Percentiles rank a stretch among this genome's conserved stretches.
phyloP scores from a whole-genome alignment of 1,140 invertebrate species.

The Bombus waltoni region DNA sequence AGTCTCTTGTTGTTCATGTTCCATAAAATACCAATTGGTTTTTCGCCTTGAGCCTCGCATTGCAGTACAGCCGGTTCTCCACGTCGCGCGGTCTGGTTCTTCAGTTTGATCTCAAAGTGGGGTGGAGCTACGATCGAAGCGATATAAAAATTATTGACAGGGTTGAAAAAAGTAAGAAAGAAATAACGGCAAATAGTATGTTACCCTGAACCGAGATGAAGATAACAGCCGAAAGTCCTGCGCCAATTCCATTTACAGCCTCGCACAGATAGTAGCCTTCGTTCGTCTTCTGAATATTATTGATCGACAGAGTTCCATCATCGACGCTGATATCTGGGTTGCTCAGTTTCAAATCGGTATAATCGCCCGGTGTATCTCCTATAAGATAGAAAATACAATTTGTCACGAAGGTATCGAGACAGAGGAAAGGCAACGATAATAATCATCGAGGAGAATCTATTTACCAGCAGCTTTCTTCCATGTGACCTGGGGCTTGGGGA shows the following conservation, averaged over 20 bases:
- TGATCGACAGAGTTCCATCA: conserved; percentile 94
- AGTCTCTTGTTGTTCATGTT: conserved; percentile 96
- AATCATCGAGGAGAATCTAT: conserved; percentile 35
- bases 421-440: not conserved
- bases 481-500: conserved; percentile 95
- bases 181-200: not conserved
- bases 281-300: conserved; percentile 95
- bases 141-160: conserved; percentile 17
- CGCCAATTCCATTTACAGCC: conserved; percentile 97
- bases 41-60: conserved; percentile 98
- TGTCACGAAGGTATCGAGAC: no score
- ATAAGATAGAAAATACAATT: conserved; percentile 53
- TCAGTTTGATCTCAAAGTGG: conserved; percentile 95
- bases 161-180: not conserved
- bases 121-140: conserved; percentile 89
- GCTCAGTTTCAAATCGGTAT: conserved; percentile 94
- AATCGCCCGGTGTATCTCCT: conserved; percentile 95
- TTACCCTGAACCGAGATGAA: conserved; percentile 95
- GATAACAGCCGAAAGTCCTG: conserved; percentile 95
- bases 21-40: conserved; percentile 97
- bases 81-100: conserved; percentile 94
- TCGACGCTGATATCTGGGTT: conserved; percentile 95
- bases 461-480: conserved; percentile 98
- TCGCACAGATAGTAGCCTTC: conserved; percentile 98
- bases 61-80: conserved; percentile 96